Conservation (phyloP, 2,113 vertebrate genomes). For the Hippocampus mohnikei region DNA sequence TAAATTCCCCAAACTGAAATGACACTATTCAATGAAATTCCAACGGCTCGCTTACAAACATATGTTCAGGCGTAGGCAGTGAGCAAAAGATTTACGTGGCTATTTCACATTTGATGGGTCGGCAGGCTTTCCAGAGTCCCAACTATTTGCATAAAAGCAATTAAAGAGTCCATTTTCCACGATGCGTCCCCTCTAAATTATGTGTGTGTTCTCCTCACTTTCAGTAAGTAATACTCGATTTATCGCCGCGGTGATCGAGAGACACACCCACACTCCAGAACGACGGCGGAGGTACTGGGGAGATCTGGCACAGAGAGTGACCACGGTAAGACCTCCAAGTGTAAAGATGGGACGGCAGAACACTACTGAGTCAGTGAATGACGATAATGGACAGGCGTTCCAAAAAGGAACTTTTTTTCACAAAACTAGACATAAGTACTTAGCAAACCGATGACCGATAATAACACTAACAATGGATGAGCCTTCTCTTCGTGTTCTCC, state of each 20-base stretch:
- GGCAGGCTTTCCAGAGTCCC: not conserved
- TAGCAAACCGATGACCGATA: no score
- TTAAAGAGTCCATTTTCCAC: not conserved
- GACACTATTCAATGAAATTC: no score
- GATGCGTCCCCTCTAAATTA: not conserved
- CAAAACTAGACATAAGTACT: no score
- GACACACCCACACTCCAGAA: conserved; percentile 93
- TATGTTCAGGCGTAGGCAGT: no score
- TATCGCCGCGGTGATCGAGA: conserved; percentile 94
- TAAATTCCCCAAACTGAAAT: no score
- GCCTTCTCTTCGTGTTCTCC: no score
- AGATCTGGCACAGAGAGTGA: conserved; percentile 95
- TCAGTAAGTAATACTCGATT: conserved; percentile 96
- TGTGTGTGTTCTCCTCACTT: conserved; percentile 16
- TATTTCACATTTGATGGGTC: not conserved
- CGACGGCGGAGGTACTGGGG: conserved; percentile 95
- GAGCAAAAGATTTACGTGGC: not conserved
- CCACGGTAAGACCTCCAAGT: conserved; percentile 81
- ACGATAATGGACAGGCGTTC: no score
- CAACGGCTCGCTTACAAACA: no score
- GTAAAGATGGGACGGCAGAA: not conserved
- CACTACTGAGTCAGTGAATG: not conserved
- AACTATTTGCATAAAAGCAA: not conserved
- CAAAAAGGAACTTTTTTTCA: no score
- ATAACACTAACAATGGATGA: no score